Conservation (phyloP, 2,888 invertebrate species). For the Mystacides longicornis region DNA sequence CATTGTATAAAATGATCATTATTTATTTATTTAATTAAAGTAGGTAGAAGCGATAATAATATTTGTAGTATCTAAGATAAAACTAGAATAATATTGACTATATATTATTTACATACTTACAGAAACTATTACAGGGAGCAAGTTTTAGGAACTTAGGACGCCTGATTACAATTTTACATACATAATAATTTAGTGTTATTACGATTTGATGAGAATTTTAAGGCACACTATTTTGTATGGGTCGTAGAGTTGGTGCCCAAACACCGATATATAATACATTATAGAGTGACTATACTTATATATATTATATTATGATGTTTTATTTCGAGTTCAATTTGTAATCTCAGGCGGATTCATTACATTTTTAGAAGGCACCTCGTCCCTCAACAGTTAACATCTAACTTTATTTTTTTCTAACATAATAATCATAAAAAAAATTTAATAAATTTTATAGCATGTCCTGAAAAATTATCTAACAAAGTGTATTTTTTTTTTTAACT, state of each 20-base stretch:
- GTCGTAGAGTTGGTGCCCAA: conserved; percentile 6
- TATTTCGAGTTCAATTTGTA: conserved; percentile 4
- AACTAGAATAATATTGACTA: conserved; percentile 2
- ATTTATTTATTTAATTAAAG: background rate
- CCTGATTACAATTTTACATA: conserved; percentile 18
- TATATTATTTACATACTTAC: conserved; percentile 23
- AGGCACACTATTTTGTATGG: conserved; percentile 19
- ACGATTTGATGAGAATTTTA: conserved; percentile 12
- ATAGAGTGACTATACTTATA: too few species aligned
- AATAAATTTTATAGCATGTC: background rate
- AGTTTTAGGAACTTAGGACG: conserved; percentile 27
- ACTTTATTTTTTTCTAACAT: conserved; percentile 14
- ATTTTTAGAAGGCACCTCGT: conserved; percentile 42
- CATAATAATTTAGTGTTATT: background rate
- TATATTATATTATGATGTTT: background rate
- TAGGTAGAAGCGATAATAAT: too few species aligned
- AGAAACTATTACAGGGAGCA: conserved; percentile 25
- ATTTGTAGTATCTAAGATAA: background rate
- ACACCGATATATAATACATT: background rate
- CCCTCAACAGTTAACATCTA: conserved; percentile 38
- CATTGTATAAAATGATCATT: background rate
- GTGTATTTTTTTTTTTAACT: background rate
- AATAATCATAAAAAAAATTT: background rate
- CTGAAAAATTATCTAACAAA: background rate
- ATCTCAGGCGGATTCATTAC: conserved; percentile 24